Evolutionary conservation across 2,797 vertebrate genomes (phyloP).

Genomic region (Ctenosaura bakeri): DNA sequence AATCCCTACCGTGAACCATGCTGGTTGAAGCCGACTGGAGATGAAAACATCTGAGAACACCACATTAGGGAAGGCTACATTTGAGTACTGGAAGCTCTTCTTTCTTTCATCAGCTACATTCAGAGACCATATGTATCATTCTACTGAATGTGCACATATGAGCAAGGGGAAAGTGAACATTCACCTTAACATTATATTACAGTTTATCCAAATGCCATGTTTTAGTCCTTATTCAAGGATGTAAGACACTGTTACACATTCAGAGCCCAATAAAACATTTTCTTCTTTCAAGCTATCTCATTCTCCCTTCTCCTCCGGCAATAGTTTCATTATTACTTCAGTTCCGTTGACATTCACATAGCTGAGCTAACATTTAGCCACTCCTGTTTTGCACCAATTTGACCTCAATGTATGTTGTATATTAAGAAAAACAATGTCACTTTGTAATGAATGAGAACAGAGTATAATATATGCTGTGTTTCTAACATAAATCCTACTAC

Average conservation of each 20-base stretch:
- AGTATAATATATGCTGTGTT: background rate
- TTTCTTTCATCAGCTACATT: background rate
- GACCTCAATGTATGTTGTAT: slow-evolving; percentile 19
- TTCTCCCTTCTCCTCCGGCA: slow-evolving; percentile 22
- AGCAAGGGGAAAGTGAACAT: slow-evolving; percentile 15
- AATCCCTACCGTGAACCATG: background rate
- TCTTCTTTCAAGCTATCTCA: slow-evolving; percentile 4
- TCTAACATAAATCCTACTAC: background rate
- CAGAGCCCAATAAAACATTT: slow-evolving; percentile 16
- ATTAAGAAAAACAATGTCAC: slow-evolving; percentile 28
- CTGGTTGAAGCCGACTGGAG: background rate
- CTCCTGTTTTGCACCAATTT: slow-evolving; percentile 33
- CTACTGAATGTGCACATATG: background rate
- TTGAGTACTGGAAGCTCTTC: background rate
- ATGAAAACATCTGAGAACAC: background rate
- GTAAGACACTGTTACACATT: slow-evolving; percentile 10
- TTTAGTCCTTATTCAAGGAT: slow-evolving; percentile 3
- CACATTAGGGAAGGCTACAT: background rate
- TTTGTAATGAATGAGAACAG: slow-evolving; percentile 19
- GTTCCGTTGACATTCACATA: slow-evolving; percentile 34
- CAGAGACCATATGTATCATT: background rate
- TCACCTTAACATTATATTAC: background rate
- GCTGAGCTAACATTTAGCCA: slow-evolving; percentile 21
- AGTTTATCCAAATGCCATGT: background rate
- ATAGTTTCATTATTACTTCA: slow-evolving; percentile 45